Evolutionary conservation across 64 coral and sea anemone species (phyloP).

Genomic region (Hydrozoanthus tunicans): DNA sequence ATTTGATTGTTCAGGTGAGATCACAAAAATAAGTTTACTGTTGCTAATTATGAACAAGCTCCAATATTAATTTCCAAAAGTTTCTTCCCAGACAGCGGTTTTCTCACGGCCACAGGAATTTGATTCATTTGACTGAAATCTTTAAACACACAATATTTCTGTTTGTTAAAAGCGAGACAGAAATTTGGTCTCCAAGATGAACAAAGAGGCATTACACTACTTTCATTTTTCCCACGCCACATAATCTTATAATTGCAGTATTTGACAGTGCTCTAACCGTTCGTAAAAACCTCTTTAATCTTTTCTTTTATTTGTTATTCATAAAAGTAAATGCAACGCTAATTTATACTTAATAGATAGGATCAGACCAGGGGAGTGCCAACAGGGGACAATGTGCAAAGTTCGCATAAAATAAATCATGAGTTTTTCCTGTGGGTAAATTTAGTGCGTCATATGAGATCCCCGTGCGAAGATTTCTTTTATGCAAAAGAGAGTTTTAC

Average conservation of each 20-base stretch:
- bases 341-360: conserved; percentile 24
- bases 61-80: conserved; percentile 25
- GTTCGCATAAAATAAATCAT: conserved; percentile 23
- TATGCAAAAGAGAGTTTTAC: neutral
- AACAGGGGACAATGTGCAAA: conserved; percentile 13
- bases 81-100: conserved; percentile 17
- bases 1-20: conserved; percentile 22
- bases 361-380: neutral
- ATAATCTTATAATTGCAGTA: conserved; percentile 51
- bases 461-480: neutral
- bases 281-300: conserved; percentile 50
- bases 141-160: conserved; percentile 36
- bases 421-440: neutral
- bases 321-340: neutral
- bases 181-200: neutral
- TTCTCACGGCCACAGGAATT: conserved; percentile 49
- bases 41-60: conserved; percentile 49
- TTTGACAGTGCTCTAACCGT: conserved; percentile 12
- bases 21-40: conserved; percentile 37
- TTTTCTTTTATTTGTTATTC: conserved; percentile 12
- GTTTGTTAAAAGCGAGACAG: conserved; percentile 32
- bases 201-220: conserved; percentile 17
- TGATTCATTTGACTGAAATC: neutral
- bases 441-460: no score
- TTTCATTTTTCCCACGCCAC: conserved; percentile 52